Conservation (phyloP, 2,888 invertebrate genomes). For the Dendrolimus houi region DNA sequence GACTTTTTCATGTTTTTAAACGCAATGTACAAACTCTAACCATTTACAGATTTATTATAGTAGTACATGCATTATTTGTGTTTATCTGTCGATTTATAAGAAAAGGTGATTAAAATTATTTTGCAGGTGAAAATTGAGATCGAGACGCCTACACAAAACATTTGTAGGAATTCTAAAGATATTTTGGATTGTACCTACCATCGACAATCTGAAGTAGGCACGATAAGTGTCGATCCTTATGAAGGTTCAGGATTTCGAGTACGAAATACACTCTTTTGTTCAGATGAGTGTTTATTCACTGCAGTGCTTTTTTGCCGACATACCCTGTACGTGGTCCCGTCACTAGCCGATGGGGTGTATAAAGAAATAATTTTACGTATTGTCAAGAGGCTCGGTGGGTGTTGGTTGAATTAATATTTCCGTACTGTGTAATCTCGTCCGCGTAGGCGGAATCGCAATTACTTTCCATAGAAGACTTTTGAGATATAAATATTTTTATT, state of each 20-base stretch:
- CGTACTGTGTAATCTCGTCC: background rate
- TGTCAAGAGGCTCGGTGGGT: conserved; percentile 3
- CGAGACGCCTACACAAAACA: too few relatives aligned
- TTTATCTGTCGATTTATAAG: too few relatives aligned
- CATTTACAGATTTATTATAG: too few relatives aligned
- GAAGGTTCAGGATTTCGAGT: conserved; percentile 3
- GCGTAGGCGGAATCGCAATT: background rate
- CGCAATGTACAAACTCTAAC: too few relatives aligned
- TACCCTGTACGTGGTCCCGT: background rate
- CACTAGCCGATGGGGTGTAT: conserved; percentile 11
- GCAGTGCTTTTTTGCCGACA: conserved; percentile 8
- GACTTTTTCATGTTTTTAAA: too few relatives aligned
- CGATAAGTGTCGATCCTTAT: conserved; percentile 1
- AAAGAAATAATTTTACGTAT: conserved; percentile 15
- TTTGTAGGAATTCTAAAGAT: too few relatives aligned
- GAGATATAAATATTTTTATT: background rate
- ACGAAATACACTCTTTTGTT: conserved; percentile 12
- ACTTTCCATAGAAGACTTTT: background rate
- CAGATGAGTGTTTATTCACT: conserved; percentile 14
- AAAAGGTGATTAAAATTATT: too few relatives aligned
- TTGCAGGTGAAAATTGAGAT: too few relatives aligned
- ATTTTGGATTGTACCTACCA: too few relatives aligned
- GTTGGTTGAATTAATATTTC: background rate
- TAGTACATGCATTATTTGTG: too few relatives aligned
- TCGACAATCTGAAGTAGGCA: too few relatives aligned